phyloP scores from a whole-genome alignment of 2,888 invertebrate species.

The Latrodectus elegans region DNA sequence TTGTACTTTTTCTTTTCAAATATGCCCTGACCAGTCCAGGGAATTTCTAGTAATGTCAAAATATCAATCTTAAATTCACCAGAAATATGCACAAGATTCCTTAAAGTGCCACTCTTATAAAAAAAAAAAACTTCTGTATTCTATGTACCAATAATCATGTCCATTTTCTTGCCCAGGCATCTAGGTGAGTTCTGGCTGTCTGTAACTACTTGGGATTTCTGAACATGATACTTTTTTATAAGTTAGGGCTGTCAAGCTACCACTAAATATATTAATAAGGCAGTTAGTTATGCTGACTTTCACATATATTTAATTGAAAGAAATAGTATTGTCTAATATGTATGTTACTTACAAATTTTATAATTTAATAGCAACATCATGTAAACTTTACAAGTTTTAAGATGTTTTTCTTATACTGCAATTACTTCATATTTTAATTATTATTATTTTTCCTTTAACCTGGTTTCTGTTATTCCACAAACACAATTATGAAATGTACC shows the following conservation, averaged over 20 bases:
- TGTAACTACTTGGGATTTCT: neutral
- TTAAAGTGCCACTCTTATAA: neutral
- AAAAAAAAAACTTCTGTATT: neutral
- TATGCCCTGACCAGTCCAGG: neutral
- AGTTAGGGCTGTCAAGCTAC: neutral
- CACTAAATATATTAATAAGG: neutral
- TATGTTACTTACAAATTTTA: too few relatives aligned
- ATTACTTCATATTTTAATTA: too few relatives aligned
- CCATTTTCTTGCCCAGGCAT: constrained; percentile 7
- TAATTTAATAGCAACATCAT: too few relatives aligned
- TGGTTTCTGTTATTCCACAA: too few relatives aligned
- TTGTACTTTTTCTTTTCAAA: neutral
- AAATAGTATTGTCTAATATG: too few relatives aligned
- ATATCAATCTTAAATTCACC: neutral
- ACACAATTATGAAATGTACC: too few relatives aligned
- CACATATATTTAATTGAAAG: too few relatives aligned
- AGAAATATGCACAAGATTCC: too few relatives aligned
- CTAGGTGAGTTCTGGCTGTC: neutral
- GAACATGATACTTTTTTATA: neutral
- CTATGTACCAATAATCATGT: constrained; percentile 2
- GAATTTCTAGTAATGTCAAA: neutral
- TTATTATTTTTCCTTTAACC: too few relatives aligned
- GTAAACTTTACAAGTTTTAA: too few relatives aligned
- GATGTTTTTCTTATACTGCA: too few relatives aligned
- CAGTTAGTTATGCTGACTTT: too few relatives aligned